Base-by-base conservation (phyloP, 2,113 vertebrate species). In the Etheostoma spectabile region DNA sequence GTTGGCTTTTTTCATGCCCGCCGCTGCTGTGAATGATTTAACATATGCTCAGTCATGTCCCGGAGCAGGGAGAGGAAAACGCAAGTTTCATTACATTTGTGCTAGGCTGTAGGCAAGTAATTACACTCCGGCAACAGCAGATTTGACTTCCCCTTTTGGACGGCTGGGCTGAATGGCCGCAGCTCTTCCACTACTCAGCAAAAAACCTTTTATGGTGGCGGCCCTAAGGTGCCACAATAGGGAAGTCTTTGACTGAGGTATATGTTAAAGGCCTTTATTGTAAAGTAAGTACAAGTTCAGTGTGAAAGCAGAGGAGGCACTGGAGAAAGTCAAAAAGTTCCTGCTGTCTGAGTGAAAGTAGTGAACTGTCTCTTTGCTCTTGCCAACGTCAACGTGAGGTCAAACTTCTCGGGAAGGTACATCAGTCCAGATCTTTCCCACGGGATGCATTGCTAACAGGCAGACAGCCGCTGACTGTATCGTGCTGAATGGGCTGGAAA, bases 81-180 rank as follows among this genome's bases (percentile, higher is more conserved):
- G 62, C 74, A 75, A 77, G 61, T 88, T 88, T 88, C 82, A 89
- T 89, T 91, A 86, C 85, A 85, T 86, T 82, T 83, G 53, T 80
- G 79, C 79, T 71, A 74, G 52, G 86, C 86, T 90, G 81, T 51
- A 74, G 88, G 90, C 85, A 68, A 89, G 90, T 89, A 88, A 93
- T 93, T 91, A 91, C 77, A 84, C 48, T 71, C 66, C 4, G 4
- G 74, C 52, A 76, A 73, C 75, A 51, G 65, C 68, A 64, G 63
- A 80, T 82, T 88, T 89, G 45, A 81, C 79, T 52, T 64, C 46
- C 48, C 76, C 57, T 63, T 66, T 72, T 73, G 62, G 73, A 77
- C 57, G 13, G 48, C 38, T 35, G 11, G 60, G 73, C 74, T 87
- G 66, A 83, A 81, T 83, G 79, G 63, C 77, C 42, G 1, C 14